Base-by-base conservation (phyloP, 2,888 invertebrate species). In the Clunio marinus region DNA sequence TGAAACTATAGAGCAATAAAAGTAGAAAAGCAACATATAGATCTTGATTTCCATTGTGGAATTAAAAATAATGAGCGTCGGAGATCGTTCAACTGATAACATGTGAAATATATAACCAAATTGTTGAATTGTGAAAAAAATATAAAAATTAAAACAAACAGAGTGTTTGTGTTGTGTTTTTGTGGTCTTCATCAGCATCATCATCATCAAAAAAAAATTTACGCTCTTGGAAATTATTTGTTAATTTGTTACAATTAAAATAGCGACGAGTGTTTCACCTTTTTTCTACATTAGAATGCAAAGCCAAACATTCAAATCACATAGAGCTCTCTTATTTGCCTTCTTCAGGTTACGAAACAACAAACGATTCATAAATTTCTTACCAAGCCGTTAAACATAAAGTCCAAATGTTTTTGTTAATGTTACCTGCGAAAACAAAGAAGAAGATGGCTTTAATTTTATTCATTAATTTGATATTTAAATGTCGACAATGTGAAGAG, bases 231-330 rank as follows among this genome's bases (percentile, higher is more conserved):
- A 7, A 59, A 59, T 13, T 15, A 28, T 59, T 32, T 32, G 59
- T 32, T 20, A 59, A 59, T 59, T 59, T 24, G 59, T 24, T 32
- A 28, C 59, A 59, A 59, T 59, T 59, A 59, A 59, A 59, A 57
- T 25, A 57, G 57, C 20, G n/a, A n/a, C n/a, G n/a, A n/a, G n/a
- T 8, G 8, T 32, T 32, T 32, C 32, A 32, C 32, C 32, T 32
- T 8, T 8, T 32, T 32, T 32, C 5, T 8, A 32, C 8, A 32
- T 32, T 32, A 8, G 8, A 32, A 32, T 32, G 32, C 8, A 32
- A 32, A 32, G 32, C 32, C 32, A 32, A 32, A 8, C 32, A 32
- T 32, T 32, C 32, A 32, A 32, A 32, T 32, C 32, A 32, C 32
- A 32, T 32, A 32, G 5, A 32, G 32, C 32, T n/a, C n/a, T n/a